Evolutionary conservation across 2,888 invertebrate genomes (phyloP).

Genomic region (Margaritifera margaritifera): DNA sequence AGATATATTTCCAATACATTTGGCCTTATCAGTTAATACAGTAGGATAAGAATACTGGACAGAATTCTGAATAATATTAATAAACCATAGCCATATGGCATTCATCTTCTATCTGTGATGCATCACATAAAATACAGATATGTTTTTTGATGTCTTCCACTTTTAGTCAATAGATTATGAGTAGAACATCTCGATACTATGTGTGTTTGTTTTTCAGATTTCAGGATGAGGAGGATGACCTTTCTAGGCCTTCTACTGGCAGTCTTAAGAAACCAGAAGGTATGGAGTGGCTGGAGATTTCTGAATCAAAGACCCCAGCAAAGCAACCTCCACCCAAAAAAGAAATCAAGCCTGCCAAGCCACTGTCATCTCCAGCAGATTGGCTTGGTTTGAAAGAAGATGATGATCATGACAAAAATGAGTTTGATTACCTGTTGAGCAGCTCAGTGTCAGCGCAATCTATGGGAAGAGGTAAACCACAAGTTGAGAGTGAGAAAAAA

Average conservation of each 20-base stretch:
- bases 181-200: neutral
- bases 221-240: conserved; percentile 77
- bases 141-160: too few species aligned
- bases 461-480: conserved; percentile 12
- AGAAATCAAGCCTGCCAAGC: conserved; percentile 24
- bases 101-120: too few species aligned
- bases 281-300: conserved; percentile 66
- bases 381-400: conserved; percentile 53
- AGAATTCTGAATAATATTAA: too few species aligned
- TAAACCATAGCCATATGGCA: too few species aligned
- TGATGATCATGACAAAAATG: conserved; percentile 73
- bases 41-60: too few species aligned
- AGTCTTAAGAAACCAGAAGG: conserved; percentile 45
- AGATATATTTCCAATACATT: too few species aligned
- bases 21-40: too few species aligned
- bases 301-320: conserved; percentile 23
- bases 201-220: conserved; percentile 44
- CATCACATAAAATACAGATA: too few species aligned
- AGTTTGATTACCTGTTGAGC: conserved; percentile 73
- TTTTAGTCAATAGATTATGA: too few species aligned
- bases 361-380: conserved; percentile 44
- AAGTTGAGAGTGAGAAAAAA: conserved; percentile 1
- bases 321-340: conserved; percentile 28
- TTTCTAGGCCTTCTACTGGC: conserved; percentile 48
- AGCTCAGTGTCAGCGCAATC: conserved; percentile 40